phyloP scores from a whole-genome alignment of 2,113 vertebrate genomes.

The Mus musculus region DNA sequence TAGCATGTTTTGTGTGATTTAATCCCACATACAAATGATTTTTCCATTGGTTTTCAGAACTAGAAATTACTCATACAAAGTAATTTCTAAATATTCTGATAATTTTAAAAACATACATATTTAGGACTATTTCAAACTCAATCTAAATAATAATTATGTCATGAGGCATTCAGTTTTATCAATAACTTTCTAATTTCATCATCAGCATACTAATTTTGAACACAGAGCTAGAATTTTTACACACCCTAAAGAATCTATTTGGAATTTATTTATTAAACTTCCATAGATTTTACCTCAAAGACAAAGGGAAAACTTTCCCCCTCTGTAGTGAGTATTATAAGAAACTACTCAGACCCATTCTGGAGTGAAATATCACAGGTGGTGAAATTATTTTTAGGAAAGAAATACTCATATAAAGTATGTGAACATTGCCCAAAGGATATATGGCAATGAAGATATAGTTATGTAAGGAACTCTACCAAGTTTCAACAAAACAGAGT shows the following conservation, averaged over 20 bases:
- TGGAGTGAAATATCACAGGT: background rate
- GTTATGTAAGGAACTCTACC: background rate
- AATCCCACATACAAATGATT: background rate
- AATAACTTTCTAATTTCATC: too few relatives aligned
- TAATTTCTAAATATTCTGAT: background rate
- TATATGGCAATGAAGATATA: background rate
- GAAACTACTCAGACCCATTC: background rate
- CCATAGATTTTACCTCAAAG: background rate
- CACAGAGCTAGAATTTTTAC: background rate
- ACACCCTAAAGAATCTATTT: background rate
- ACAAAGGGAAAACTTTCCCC: background rate
- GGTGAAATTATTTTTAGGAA: background rate
- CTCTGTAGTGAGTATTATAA: background rate
- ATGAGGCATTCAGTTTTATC: background rate
- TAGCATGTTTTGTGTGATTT: background rate
- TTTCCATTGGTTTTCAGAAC: background rate
- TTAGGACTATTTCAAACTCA: background rate
- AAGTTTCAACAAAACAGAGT: too few relatives aligned
- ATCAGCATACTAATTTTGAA: background rate
- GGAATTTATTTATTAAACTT: background rate
- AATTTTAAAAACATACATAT: background rate
- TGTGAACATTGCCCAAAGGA: background rate
- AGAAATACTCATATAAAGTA: background rate
- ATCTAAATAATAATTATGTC: background rate
- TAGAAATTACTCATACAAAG: background rate